These are phyloP conservation scores for Melinopterus prodromus DNA, from an alignment of 2,888 invertebrate species.

Conservation along the genomic window DNA sequence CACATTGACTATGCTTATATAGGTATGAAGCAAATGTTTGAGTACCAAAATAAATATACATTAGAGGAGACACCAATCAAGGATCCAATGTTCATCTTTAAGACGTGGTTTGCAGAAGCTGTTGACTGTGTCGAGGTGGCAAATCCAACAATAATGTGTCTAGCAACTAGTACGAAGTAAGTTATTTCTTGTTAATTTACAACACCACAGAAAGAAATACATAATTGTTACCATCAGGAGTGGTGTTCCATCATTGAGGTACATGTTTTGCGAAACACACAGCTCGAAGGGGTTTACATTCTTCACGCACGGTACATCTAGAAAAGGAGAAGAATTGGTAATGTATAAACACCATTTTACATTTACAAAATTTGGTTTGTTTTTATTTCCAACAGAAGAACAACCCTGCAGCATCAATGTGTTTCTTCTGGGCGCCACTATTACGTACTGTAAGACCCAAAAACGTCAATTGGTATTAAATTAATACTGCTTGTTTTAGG, in stretches of 20 bases:
- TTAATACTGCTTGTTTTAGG: slow-evolving; percentile 52
- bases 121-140: slow-evolving; percentile 71
- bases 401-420: slow-evolving; percentile 84
- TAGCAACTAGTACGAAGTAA: slow-evolving; percentile 84
- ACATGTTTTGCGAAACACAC: slow-evolving; percentile 86
- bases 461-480: neutral
- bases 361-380: neutral
- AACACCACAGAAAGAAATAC: too few relatives aligned
- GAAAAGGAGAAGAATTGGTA: slow-evolving; percentile 86
- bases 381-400: slow-evolving; percentile 63
- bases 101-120: slow-evolving; percentile 79
- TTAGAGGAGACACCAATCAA: slow-evolving; percentile 72
- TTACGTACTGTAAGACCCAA: neutral
- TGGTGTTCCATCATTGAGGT: slow-evolving; percentile 84
- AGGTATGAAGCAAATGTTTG: slow-evolving; percentile 29
- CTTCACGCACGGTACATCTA: slow-evolving; percentile 88
- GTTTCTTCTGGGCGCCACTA: slow-evolving; percentile 89
- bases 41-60: slow-evolving; percentile 24
- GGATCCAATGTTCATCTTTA: slow-evolving; percentile 71
- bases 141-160: slow-evolving; percentile 88
- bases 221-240: slow-evolving; percentile 59
- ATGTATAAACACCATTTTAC: slow-evolving; percentile 43
- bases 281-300: slow-evolving; percentile 84
- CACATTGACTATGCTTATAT: neutral
- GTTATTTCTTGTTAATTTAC: slow-evolving; percentile 37